Evolutionary conservation across 1,140 invertebrate species (phyloP).

Genomic region (Gyrodactylus salaris): DNA sequence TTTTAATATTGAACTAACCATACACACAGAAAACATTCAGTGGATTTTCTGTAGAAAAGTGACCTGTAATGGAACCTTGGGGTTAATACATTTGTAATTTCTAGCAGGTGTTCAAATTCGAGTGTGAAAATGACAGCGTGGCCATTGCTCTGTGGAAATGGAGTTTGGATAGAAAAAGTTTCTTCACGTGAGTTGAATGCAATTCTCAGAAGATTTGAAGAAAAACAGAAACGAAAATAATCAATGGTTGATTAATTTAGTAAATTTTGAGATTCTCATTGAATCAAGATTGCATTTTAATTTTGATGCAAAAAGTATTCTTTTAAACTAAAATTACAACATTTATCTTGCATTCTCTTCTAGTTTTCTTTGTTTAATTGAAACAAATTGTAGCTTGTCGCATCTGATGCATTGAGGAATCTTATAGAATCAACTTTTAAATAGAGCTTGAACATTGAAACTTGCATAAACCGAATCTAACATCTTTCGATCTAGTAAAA

Average conservation of each 20-base stretch:
- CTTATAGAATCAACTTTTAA: too few species aligned
- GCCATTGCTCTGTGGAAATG: background rate
- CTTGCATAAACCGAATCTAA: too few species aligned
- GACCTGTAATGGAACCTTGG: too few species aligned
- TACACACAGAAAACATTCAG: too few species aligned
- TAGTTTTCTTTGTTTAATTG: background rate
- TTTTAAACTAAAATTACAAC: background rate
- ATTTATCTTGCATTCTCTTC: background rate
- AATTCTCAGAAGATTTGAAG: background rate
- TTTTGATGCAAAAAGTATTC: background rate
- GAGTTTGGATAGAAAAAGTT: background rate
- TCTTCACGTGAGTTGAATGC: background rate
- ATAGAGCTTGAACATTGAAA: too few species aligned
- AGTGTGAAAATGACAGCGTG: background rate
- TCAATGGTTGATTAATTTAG: background rate
- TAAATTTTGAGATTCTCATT: background rate
- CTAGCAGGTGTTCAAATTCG: background rate
- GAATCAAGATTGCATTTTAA: too few species aligned
- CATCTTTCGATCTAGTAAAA: too few species aligned
- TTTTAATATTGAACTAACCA: too few species aligned
- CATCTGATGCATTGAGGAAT: too few species aligned
- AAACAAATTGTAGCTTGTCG: too few species aligned
- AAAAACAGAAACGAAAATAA: background rate
- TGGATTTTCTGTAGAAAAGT: too few species aligned
- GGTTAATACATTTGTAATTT: too few species aligned